These are phyloP conservation scores for Xerus rutilus DNA, from an alignment of 2,797 vertebrate species.

Conservation along the genomic window DNA sequence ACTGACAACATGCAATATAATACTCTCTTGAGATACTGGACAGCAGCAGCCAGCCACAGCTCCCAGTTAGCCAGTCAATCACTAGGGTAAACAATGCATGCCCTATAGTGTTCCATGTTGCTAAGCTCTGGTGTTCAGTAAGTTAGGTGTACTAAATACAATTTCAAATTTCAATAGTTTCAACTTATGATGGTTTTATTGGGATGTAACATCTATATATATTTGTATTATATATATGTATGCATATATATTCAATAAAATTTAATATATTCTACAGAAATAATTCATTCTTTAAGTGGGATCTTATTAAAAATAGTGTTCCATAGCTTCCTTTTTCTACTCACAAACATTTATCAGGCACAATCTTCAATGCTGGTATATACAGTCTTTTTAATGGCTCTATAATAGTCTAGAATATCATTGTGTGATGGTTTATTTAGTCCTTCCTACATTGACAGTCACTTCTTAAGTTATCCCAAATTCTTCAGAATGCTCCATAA, in stretches of 20 bases:
- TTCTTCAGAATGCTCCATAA: constrained; percentile 43
- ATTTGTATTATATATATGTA: too few species aligned
- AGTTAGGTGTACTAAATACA: not conserved
- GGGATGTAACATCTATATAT: not conserved
- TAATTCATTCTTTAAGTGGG: not conserved
- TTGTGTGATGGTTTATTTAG: not conserved
- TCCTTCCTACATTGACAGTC: not conserved
- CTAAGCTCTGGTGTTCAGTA: not conserved
- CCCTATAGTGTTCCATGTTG: not conserved
- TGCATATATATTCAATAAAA: not conserved
- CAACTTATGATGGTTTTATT: not conserved
- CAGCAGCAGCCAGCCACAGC: not conserved
- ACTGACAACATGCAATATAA: too few species aligned
- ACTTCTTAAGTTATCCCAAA: constrained; percentile 21
- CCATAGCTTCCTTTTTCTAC: not conserved
- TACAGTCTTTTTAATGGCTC: not conserved
- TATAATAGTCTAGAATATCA: constrained; percentile 29
- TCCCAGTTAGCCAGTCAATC: not conserved
- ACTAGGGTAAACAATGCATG: not conserved
- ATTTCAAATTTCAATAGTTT: not conserved
- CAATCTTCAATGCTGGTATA: not conserved
- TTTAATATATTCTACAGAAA: not conserved
- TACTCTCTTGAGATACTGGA: not conserved
- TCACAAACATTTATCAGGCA: constrained; percentile 3
- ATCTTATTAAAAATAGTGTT: not conserved